Evolutionary conservation across 1,140 invertebrate genomes (phyloP).

Genomic region (silkworm (Bombyx mori)): ASM3026992v2 NC_085121.1:8659001-8659500

Average conservation of each 20-base stretch:
- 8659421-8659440: conserved; percentile 33
- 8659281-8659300: too few species aligned
- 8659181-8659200: conserved; percentile 23
- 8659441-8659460: neutral
- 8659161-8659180: conserved; percentile 9
- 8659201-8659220: conserved; percentile 14
- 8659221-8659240: too few species aligned
- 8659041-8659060: neutral
- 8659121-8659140: neutral
- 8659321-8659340: neutral
- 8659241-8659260: too few species aligned
- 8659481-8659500: conserved; percentile 4
- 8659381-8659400: conserved; percentile 10
- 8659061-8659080: conserved; percentile 20
- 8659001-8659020: neutral
- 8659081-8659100: conserved; percentile 32
- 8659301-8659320: too few species aligned
- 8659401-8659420: conserved; percentile 36
- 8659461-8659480: neutral
- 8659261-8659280: too few species aligned
- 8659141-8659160: neutral
- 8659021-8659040: neutral
- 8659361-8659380: conserved; percentile 41
- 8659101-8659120: conserved; percentile 21
- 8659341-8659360: conserved; percentile 37